Percentiles rank a stretch among this genome's conserved stretches.
Conservation (phyloP, 2,797 vertebrate species). For the Natrix natrix region DNA sequence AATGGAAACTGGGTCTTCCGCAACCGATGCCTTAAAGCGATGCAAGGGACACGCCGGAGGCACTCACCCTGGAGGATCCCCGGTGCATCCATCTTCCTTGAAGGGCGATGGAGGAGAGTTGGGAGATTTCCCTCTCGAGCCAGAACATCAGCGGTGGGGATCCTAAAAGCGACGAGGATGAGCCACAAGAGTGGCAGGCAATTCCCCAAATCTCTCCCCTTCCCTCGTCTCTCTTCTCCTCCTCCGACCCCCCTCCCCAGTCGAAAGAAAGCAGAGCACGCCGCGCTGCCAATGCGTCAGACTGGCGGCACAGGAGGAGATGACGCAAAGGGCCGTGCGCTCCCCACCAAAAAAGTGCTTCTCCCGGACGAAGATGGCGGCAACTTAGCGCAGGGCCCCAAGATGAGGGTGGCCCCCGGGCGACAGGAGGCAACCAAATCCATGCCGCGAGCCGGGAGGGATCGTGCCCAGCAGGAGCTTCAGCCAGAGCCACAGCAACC, state of each 20-base stretch:
- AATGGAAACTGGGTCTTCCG: background rate
- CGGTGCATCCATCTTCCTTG: background rate
- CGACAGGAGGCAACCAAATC: conserved; percentile 83
- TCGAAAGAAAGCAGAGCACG: no score
- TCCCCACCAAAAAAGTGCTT: no score
- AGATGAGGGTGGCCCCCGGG: conserved; percentile 72
- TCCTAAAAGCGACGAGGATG: background rate
- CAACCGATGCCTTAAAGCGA: background rate
- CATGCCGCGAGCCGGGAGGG: conserved; percentile 79
- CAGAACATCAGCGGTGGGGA: background rate
- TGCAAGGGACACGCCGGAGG: background rate
- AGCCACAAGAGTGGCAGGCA: conserved; percentile 34
- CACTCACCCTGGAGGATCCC: background rate
- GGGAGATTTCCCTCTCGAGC: background rate
- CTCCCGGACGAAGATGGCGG: no score
- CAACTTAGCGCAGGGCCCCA: no score
- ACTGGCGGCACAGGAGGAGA: no score
- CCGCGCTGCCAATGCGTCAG: no score
- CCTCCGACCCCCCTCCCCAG: no score
- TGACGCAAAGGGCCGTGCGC: no score
- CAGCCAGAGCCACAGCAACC: conserved; percentile 12
- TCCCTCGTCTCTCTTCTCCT: no score
- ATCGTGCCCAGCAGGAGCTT: conserved; percentile 72
- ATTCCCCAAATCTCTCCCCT: conserved; percentile 33
- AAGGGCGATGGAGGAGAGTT: background rate